Conservation (phyloP, 2,888 invertebrate species). For the Ptilodon capucinus region DNA sequence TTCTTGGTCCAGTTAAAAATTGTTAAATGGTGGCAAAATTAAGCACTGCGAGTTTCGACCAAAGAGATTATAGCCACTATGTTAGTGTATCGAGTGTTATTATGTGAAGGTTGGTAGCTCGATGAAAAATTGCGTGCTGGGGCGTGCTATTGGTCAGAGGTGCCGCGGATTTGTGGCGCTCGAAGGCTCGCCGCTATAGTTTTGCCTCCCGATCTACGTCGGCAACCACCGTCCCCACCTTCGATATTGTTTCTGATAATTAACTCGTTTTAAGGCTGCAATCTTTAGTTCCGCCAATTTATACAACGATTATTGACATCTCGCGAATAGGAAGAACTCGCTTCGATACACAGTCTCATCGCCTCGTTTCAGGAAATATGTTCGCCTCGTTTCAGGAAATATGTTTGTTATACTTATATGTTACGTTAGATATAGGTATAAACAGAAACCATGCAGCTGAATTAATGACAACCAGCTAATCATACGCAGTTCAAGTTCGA, state of each 20-base stretch:
- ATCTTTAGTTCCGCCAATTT: slow-evolving; percentile 43
- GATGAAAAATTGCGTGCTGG: not conserved
- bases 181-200: slow-evolving; percentile 45
- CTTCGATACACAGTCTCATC: slow-evolving; percentile 33
- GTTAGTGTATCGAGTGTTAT: not conserved
- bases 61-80: too few species aligned
- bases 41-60: not conserved
- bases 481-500: too few species aligned
- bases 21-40: not conserved
- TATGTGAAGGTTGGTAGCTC: not conserved
- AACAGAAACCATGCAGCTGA: too few species aligned
- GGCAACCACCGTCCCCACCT: slow-evolving; percentile 53
- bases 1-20: not conserved
- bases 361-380: slow-evolving; percentile 3
- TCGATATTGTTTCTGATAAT: slow-evolving; percentile 59
- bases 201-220: slow-evolving; percentile 44
- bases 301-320: slow-evolving; percentile 28
- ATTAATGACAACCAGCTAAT: too few species aligned
- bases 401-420: not conserved
- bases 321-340: slow-evolving; percentile 30
- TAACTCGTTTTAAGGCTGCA: slow-evolving; percentile 54
- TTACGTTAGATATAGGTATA: too few species aligned
- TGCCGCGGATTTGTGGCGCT: slow-evolving; percentile 49
- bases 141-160: slow-evolving; percentile 51
- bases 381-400: not conserved